Percentiles rank a stretch among this genome's conserved stretches.
These are phyloP conservation scores for Fulica atra DNA, from an alignment of 2,113 vertebrate species.

Conservation along the genomic window DNA sequence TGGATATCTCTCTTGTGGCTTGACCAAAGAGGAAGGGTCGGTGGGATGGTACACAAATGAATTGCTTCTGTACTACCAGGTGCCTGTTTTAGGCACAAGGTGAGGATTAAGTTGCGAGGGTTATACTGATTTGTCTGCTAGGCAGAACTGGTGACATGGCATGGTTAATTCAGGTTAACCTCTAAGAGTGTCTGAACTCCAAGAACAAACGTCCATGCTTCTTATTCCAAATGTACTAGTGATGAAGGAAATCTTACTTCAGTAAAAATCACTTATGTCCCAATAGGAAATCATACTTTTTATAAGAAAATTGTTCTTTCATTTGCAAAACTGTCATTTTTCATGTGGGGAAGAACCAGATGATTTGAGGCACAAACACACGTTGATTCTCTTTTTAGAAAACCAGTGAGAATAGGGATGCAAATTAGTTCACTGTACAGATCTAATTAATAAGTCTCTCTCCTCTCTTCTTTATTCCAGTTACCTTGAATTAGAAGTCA, in stretches of 20 bases:
- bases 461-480: constrained; percentile 52
- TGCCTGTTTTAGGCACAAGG: not conserved
- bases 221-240: not conserved
- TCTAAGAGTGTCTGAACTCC: constrained; percentile 28
- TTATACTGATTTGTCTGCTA: not conserved
- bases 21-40: not conserved
- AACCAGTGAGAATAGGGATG: constrained; percentile 67
- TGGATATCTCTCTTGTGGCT: not conserved
- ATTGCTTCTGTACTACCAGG: accelerated
- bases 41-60: not conserved
- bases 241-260: constrained; percentile 25
- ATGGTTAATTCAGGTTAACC: not conserved
- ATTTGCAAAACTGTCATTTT: constrained; percentile 18
- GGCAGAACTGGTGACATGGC: not conserved
- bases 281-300: constrained; percentile 37
- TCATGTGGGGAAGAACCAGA: constrained; percentile 27
- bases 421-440: constrained; percentile 63
- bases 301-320: constrained; percentile 8
- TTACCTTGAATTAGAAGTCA: constrained; percentile 70
- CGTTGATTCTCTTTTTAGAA: constrained; percentile 56
- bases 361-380: constrained; percentile 46
- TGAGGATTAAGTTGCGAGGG: not conserved
- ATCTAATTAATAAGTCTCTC: constrained; percentile 63
- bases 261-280: constrained; percentile 16
- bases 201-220: constrained; percentile 24